These are phyloP conservation scores for Hemicordylus capensis DNA, from an alignment of 2,113 vertebrate genomes.

Conservation along the genomic window DNA sequence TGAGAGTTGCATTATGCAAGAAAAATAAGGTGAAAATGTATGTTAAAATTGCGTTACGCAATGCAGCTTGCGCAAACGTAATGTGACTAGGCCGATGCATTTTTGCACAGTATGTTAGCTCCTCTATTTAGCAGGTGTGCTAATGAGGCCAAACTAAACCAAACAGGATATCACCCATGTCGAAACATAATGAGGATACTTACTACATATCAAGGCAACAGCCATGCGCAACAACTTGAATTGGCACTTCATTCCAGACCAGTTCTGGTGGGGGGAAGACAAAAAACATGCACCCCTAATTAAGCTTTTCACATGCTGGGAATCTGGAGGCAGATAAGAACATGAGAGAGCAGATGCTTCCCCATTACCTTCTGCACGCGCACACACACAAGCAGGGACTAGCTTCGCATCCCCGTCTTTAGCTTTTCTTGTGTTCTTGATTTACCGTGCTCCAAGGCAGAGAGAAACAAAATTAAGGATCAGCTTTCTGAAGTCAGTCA, in stretches of 20 bases:
- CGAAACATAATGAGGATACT: slow-evolving; percentile 71
- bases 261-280: slow-evolving; percentile 84
- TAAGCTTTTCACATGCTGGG: not conserved
- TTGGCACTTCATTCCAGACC: slow-evolving; percentile 99
- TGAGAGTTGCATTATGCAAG: too few relatives aligned
- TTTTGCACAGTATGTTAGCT: too few relatives aligned
- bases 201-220: slow-evolving; percentile 97
- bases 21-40: too few relatives aligned
- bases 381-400: not conserved
- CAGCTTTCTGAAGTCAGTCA: not conserved
- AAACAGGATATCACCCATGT: not conserved
- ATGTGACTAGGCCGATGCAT: too few relatives aligned
- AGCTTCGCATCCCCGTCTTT: not conserved
- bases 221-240: slow-evolving; percentile 97
- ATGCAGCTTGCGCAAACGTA: too few relatives aligned
- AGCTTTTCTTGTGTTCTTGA: not conserved
- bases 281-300: slow-evolving; percentile 39
- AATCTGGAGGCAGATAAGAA: not conserved
- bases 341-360: not conserved
- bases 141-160: slow-evolving; percentile 27
- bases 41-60: too few relatives aligned
- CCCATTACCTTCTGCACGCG: not conserved
- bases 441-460: not conserved
- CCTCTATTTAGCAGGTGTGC: slow-evolving; percentile 1
- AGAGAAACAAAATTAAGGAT: not conserved